Evolutionary conservation across 2,113 vertebrate genomes (phyloP).

Genomic region (Catharus minimus): DNA sequence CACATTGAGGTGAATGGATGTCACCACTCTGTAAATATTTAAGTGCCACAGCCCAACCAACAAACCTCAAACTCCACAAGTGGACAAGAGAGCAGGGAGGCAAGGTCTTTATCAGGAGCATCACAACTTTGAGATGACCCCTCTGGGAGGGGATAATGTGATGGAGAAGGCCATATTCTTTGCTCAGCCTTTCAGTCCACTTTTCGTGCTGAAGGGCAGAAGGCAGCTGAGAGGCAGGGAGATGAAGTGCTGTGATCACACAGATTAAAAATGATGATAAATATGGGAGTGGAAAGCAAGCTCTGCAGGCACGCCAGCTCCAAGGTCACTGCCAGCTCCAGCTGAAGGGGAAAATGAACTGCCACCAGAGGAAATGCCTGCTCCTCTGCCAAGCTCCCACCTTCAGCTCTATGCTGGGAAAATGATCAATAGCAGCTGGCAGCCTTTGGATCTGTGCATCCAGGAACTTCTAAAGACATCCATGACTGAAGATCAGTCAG

Average conservation of each 20-base stretch:
- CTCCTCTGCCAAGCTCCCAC: constrained; percentile 23
- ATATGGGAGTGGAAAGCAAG: background rate
- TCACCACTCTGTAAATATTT: background rate
- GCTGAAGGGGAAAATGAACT: constrained; percentile 32
- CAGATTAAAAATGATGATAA: constrained; percentile 51
- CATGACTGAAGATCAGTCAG: background rate
- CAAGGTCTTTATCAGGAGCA: background rate
- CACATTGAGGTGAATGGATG: rapidly evolving
- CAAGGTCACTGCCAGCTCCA: constrained; percentile 41
- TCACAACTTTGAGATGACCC: background rate
- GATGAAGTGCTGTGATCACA: constrained; percentile 7
- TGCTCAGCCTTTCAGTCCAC: background rate
- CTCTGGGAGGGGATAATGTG: background rate
- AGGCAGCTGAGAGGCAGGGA: constrained; percentile 18
- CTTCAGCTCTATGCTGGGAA: background rate
- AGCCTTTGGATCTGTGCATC: background rate
- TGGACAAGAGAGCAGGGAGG: background rate
- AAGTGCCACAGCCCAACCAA: background rate
- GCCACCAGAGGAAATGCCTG: constrained; percentile 24
- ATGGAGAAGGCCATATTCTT: background rate
- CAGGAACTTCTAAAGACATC: constrained; percentile 7
- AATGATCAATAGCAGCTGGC: constrained; percentile 9
- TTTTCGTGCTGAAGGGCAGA: background rate
- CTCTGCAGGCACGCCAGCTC: background rate
- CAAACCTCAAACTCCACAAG: background rate